These are phyloP conservation scores for Petrocephalus sullivani DNA, from an alignment of 2,797 vertebrate species.

Conservation along the genomic window DNA sequence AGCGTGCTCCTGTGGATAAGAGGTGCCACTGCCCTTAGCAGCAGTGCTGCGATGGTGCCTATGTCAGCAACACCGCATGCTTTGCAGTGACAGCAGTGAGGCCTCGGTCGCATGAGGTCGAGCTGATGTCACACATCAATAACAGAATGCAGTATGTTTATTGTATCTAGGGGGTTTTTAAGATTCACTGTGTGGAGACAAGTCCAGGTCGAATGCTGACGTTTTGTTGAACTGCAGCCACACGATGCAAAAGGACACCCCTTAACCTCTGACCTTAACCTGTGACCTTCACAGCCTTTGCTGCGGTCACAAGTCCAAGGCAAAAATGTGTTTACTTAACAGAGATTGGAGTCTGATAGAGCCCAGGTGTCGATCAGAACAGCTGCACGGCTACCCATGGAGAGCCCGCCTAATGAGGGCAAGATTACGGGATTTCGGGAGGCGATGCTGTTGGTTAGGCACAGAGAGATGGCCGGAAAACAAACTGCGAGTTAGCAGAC, in stretches of 20 bases:
- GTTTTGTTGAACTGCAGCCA: background rate
- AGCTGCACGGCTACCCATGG: slow-evolving; percentile 54
- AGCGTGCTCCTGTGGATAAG: background rate
- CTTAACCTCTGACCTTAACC: background rate
- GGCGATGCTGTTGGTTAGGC: slow-evolving; percentile 63
- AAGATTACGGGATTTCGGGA: slow-evolving; percentile 69
- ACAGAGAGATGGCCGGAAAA: slow-evolving; percentile 70
- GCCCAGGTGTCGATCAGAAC: slow-evolving; percentile 36
- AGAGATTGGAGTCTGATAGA: slow-evolving; percentile 41
- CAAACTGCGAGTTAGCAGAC: slow-evolving; percentile 71
- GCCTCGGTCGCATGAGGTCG: no score
- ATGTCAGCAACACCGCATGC: no score
- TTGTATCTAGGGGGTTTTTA: background rate
- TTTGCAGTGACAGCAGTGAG: no score
- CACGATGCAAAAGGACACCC: background rate
- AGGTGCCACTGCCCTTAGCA: background rate
- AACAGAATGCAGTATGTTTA: background rate
- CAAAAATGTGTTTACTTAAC: background rate
- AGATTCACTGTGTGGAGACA: background rate
- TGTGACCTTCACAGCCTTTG: background rate
- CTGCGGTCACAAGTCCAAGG: background rate
- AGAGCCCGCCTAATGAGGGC: slow-evolving; percentile 63
- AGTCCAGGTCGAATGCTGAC: background rate
- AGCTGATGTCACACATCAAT: background rate
- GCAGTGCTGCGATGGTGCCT: background rate